A percentile compares a stretch with the other conserved stretches of the same genome.
These are phyloP conservation scores for Brachypteracias leptosomus DNA, from an alignment of 2,113 vertebrate species.

Conservation along the genomic window DNA sequence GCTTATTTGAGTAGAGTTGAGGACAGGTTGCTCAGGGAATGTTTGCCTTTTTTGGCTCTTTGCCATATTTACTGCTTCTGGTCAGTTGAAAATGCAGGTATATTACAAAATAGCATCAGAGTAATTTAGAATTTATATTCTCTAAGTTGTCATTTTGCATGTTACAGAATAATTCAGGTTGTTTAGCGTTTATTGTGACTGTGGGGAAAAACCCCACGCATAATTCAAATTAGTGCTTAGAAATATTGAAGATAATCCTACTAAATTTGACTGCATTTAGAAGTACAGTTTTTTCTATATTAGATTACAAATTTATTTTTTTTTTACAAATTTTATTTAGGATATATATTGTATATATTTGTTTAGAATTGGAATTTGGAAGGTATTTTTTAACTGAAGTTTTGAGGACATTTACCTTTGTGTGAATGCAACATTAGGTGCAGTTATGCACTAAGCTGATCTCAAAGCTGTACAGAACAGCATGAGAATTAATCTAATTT, in stretches of 20 bases:
- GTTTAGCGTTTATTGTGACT: neutral
- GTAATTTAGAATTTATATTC: neutral
- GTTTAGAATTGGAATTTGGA: neutral
- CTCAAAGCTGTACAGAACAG: neutral
- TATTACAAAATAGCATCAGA: neutral
- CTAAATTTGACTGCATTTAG: neutral
- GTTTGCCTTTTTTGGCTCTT: slow-evolving; percentile 6
- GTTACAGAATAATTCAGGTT: neutral
- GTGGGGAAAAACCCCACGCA: neutral
- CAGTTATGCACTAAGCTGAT: neutral
- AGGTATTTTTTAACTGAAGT: neutral
- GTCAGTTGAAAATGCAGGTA: slow-evolving; percentile 14
- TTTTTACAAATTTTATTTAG: neutral
- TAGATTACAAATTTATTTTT: neutral
- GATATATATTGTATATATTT: neutral
- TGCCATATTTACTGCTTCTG: slow-evolving; percentile 18
- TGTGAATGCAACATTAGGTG: neutral
- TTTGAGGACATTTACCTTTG: neutral
- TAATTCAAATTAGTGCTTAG: neutral
- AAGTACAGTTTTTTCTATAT: neutral
- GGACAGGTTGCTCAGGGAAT: neutral
- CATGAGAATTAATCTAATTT: neutral
- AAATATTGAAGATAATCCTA: neutral
- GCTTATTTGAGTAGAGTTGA: slow-evolving; percentile 21
- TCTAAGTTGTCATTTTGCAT: neutral